Evolutionary conservation across 2,888 invertebrate genomes (phyloP).

Genomic region (Camptogramma bilineatum): DNA sequence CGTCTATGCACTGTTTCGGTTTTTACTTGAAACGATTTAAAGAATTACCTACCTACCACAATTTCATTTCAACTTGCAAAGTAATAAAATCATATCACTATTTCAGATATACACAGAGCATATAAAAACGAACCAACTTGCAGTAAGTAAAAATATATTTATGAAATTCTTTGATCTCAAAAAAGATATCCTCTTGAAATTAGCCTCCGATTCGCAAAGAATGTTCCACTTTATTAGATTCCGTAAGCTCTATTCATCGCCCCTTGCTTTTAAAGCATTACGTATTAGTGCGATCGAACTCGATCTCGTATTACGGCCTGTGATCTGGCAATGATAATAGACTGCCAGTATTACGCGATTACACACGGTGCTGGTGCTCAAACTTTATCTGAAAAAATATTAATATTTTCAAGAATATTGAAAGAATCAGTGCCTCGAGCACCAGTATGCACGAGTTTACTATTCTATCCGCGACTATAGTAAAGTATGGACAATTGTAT

Average conservation of each 20-base stretch:
- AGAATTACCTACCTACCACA: too few relatives aligned
- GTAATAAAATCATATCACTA: neutral
- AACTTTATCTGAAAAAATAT: constrained; percentile 48
- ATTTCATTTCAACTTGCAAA: too few relatives aligned
- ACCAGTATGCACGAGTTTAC: too few relatives aligned
- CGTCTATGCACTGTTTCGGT: too few relatives aligned
- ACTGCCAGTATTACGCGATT: constrained; percentile 73
- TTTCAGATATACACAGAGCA: too few relatives aligned
- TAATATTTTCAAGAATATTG: neutral
- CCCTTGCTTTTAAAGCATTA: constrained; percentile 73
- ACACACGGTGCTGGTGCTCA: constrained; percentile 55
- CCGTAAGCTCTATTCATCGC: constrained; percentile 81
- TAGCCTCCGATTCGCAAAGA: constrained; percentile 69
- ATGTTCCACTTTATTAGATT: constrained; percentile 83
- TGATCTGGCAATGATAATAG: constrained; percentile 79
- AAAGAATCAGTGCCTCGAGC: too few relatives aligned
- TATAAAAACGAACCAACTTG: too few relatives aligned
- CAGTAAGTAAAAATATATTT: neutral
- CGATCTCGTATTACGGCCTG: constrained; percentile 74
- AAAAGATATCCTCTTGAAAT: constrained; percentile 55
- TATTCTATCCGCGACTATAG: too few relatives aligned
- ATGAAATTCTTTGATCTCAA: constrained; percentile 14
- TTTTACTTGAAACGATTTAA: too few relatives aligned
- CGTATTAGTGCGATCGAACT: constrained; percentile 80
- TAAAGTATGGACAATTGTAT: too few relatives aligned